Evolutionary conservation across 1,140 invertebrate genomes (phyloP).

Genomic region (Tenebrio molitor): DNA sequence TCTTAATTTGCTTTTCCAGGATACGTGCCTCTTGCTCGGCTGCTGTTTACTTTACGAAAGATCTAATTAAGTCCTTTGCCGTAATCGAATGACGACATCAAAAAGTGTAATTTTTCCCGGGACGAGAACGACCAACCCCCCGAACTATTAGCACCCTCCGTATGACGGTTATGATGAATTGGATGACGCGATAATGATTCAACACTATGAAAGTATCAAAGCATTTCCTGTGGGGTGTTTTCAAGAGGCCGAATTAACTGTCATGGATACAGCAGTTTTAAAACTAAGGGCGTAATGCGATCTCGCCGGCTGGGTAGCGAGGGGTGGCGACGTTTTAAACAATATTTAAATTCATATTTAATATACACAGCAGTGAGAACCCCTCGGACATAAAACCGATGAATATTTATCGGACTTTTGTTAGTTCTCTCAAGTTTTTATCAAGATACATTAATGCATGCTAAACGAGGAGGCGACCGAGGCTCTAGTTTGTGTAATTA

Average conservation of each 20-base stretch:
- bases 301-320: background rate
- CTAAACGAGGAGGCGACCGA: background rate
- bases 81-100: conserved; percentile 20
- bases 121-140: conserved; percentile 1
- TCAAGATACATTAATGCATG: background rate
- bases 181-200: conserved; percentile 47
- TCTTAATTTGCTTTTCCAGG: conserved; percentile 37
- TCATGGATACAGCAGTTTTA: conserved; percentile 45
- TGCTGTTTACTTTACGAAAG: conserved; percentile 12
- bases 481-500: too few species aligned
- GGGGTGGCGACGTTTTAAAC: conserved; percentile 18
- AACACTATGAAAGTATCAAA: conserved; percentile 47
- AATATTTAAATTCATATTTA: conserved; percentile 50
- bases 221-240: conserved; percentile 27
- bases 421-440: conserved; percentile 29
- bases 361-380: conserved; percentile 40
- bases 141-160: conserved; percentile 45
- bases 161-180: conserved; percentile 47
- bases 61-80: conserved; percentile 24
- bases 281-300: conserved; percentile 42
- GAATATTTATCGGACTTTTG: conserved; percentile 55
- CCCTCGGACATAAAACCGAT: conserved; percentile 47
- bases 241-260: conserved; percentile 39
- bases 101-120: conserved; percentile 37
- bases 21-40: conserved; percentile 4